These are phyloP conservation scores for Meda fulgida DNA, from an alignment of 2,797 vertebrate species.

Conservation along the genomic window DNA sequence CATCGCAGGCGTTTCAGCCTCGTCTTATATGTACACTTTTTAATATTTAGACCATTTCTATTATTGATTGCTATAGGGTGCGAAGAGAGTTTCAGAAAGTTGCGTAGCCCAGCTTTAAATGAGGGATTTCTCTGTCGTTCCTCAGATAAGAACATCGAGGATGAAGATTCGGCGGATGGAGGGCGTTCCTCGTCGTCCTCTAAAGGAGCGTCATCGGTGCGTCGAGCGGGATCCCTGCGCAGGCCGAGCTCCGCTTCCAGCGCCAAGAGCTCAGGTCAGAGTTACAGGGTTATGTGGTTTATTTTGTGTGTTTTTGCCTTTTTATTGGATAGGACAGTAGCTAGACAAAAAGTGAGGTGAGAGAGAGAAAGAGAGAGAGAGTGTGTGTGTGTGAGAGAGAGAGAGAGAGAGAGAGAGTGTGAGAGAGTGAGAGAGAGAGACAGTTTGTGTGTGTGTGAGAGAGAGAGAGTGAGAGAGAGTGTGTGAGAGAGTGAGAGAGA, in stretches of 20 bases:
- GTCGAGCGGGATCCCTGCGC: slow-evolving; percentile 78
- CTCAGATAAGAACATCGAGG: slow-evolving; percentile 94
- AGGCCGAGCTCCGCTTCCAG: slow-evolving; percentile 84
- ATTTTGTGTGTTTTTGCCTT: too few relatives aligned
- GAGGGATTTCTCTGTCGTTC: slow-evolving; percentile 45
- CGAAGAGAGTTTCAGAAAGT: neutral
- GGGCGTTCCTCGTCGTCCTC: slow-evolving; percentile 89
- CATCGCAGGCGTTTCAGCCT: neutral
- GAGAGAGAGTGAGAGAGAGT: too few relatives aligned
- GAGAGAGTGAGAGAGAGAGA: too few relatives aligned
- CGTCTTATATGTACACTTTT: neutral
- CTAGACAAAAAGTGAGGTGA: too few relatives aligned
- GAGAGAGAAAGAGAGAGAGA: too few relatives aligned
- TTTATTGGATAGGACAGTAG: too few relatives aligned
- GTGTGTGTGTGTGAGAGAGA: too few relatives aligned
- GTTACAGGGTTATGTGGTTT: too few relatives aligned
- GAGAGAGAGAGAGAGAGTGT: too few relatives aligned
- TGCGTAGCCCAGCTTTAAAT: neutral
- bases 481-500: too few relatives aligned
- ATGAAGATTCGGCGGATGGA: slow-evolving; percentile 94
- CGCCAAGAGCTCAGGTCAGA: slow-evolving; percentile 88
- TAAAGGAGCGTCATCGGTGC: slow-evolving; percentile 80
- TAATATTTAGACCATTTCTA: neutral
- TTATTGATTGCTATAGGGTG: too few relatives aligned
- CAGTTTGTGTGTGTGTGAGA: too few relatives aligned